Evolutionary conservation across 2,113 vertebrate genomes (phyloP).

Genomic region (Zosterops borbonicus): DNA sequence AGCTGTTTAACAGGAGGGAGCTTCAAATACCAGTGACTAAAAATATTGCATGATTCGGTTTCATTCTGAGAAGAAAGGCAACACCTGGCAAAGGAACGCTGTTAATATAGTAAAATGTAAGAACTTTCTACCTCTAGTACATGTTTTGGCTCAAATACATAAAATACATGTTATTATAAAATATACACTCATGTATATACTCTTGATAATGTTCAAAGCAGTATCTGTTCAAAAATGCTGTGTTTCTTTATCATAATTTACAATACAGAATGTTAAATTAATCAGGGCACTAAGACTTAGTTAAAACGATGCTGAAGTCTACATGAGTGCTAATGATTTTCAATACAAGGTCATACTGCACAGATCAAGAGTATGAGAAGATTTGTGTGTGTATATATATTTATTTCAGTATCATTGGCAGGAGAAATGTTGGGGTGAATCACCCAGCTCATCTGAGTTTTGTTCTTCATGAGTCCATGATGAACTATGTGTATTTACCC

Average conservation of each 20-base stretch:
- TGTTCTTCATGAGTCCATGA: accelerated
- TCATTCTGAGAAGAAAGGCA: background rate
- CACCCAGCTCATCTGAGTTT: background rate
- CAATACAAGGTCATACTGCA: background rate
- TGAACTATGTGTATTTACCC: background rate
- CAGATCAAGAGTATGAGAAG: background rate
- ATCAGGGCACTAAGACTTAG: background rate
- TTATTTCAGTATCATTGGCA: background rate
- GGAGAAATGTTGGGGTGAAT: background rate
- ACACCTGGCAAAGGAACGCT: background rate
- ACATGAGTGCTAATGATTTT: background rate
- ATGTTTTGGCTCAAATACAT: background rate
- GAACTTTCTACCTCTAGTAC: background rate
- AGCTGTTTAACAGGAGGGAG: background rate
- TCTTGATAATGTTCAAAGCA: background rate
- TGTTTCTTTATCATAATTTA: background rate
- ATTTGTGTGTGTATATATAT: accelerated
- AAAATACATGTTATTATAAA: background rate
- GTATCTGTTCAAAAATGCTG: background rate
- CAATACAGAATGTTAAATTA: background rate
- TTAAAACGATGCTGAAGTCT: background rate
- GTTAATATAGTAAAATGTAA: background rate
- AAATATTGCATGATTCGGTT: background rate
- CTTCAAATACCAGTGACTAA: slow-evolving; percentile 23
- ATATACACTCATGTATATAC: background rate